A percentile compares a stretch with the other conserved stretches of the same genome.
Evolutionary conservation across 2,888 invertebrate genomes (phyloP).

Genomic region (Therioaphis trifolii): DNA sequence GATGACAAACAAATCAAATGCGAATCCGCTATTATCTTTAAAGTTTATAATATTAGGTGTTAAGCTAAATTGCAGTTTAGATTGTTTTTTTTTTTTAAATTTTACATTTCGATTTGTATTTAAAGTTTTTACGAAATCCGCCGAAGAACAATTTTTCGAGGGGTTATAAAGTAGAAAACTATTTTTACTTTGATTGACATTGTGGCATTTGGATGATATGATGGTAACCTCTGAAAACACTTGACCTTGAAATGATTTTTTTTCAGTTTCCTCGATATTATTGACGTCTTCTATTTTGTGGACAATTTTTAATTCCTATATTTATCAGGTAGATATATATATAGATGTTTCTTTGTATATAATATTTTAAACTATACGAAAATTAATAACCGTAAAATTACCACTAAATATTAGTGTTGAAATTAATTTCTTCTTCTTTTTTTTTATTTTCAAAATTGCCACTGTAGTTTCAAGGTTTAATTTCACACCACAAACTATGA

Average conservation of each 20-base stretch:
- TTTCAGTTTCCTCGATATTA: neutral
- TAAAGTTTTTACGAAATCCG: neutral
- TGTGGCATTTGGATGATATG: neutral
- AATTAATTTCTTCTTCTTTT: conserved; percentile 5
- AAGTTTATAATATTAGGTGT: too few relatives aligned
- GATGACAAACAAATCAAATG: too few relatives aligned
- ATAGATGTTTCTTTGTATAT: neutral
- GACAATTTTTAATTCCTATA: conserved; percentile 16
- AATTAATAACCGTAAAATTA: conserved; percentile 44
- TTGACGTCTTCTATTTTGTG: neutral
- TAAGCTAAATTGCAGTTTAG: too few relatives aligned
- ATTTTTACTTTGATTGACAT: neutral
- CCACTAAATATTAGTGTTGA: conserved; percentile 9
- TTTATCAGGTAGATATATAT: neutral
- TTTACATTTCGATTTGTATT: too few relatives aligned
- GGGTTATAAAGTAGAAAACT: neutral
- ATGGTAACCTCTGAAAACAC: neutral
- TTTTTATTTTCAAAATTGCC: neutral
- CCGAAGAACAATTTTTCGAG: neutral
- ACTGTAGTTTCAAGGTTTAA: conserved; percentile 33
- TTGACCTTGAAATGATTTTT: neutral
- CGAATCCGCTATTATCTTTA: too few relatives aligned
- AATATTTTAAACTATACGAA: neutral
- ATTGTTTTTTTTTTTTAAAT: too few relatives aligned
- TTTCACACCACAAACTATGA: neutral